Base-by-base conservation (phyloP, 2,888 invertebrate species). In the Amphipyra berbera region DNA sequence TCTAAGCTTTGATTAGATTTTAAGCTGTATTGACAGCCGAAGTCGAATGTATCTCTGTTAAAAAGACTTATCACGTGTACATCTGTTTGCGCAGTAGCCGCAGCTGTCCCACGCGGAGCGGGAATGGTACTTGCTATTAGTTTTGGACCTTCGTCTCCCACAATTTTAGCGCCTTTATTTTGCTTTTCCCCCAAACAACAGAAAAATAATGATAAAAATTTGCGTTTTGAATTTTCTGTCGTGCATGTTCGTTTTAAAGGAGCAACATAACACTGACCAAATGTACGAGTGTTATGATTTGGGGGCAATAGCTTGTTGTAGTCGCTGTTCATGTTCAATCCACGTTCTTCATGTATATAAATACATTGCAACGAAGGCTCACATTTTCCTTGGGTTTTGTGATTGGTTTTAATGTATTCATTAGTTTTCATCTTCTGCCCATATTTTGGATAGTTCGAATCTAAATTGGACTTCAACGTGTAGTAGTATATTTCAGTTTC, bases 1-100 rank as follows among this genome's bases (percentile, higher is more conserved):
- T 90, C 89, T 15, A 87, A 61, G 61, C 90, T 90, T 35, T 84
- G 82, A 53, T 79, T 85, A 0, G 90, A 88, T 44, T 81, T 77
- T 13, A 81, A 40, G 61, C 82, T 85, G 65, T 82, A 81, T 58
- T 89, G 89, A 68, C 85, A 87, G n/a, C 82, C 76, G 52, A 88
- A 86, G 62, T 88, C 82, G 13, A 71, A 76, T n/a, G 58, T 47
- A 40, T 68, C 71, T 8, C 50, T 64, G 6, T 67, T 73, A 27
- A 76, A 56, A 10, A 68, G 57, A 49, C 71, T 74, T 35, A 52
- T 33, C 52, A 76, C 72, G n/a, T 76, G 75, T 1, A 67, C 27
- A 6, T 68, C 62, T 14, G 56, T 49, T 46, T 53, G 61, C 3
- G 41, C 14, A 6, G 15, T 30, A n/a, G 49, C 30, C 7, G 35